Conservation (phyloP, 2,113 vertebrate genomes). For the Mustela nigripes region DNA sequence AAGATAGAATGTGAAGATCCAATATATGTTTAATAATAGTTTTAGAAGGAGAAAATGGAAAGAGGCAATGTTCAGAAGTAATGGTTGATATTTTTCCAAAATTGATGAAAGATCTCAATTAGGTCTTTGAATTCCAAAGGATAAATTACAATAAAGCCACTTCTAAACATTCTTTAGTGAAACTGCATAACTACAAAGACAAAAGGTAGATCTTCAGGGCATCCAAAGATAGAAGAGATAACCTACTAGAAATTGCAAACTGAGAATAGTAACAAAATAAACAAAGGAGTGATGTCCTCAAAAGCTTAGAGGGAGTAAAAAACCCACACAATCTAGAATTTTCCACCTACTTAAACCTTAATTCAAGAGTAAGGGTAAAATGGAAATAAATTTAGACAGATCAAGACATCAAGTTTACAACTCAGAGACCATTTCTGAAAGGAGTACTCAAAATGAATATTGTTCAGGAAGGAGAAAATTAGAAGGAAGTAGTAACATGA, state of each 20-base stretch:
- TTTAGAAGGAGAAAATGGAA: conserved; percentile 37
- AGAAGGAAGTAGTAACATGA: conserved; percentile 29
- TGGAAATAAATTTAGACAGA: background rate
- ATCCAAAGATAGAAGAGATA: conserved; percentile 18
- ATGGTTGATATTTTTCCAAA: conserved; percentile 34
- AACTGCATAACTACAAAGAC: background rate
- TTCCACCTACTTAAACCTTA: background rate
- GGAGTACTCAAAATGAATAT: background rate
- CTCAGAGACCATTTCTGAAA: conserved; percentile 38
- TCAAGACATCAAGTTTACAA: background rate
- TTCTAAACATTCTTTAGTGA: background rate
- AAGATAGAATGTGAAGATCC: conserved; percentile 33
- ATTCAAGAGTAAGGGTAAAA: conserved; percentile 25
- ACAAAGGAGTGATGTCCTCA: conserved; percentile 5
- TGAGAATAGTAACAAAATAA: background rate
- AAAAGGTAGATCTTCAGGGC: background rate
- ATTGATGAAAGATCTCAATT: background rate
- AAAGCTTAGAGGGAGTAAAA: background rate
- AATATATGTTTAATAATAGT: background rate
- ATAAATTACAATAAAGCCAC: conserved; percentile 3
- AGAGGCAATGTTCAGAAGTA: background rate
- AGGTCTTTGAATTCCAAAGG: background rate
- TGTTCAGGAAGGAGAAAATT: conserved; percentile 24
- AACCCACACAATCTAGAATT: background rate
- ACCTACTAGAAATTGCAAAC: conserved; percentile 2